A percentile compares a stretch with the other conserved stretches of the same genome.
Evolutionary conservation across 2,113 vertebrate species (phyloP).

Genomic region (Anolis sagrei): DNA sequence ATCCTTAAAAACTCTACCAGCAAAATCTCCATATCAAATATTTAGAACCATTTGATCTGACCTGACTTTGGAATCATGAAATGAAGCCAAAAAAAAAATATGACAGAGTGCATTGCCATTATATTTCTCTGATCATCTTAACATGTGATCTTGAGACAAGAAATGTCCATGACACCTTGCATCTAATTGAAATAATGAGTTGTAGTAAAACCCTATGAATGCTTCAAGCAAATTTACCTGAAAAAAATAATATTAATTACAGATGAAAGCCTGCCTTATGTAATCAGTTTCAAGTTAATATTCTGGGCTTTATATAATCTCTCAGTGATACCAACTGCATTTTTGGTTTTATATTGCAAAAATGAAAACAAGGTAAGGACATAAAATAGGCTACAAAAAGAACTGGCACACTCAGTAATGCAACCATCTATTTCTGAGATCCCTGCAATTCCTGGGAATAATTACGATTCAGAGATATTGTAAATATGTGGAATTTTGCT

Average conservation of each 20-base stretch:
- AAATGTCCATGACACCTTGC: slow-evolving; percentile 55
- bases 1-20: background rate
- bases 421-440: background rate
- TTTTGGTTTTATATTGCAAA: slow-evolving; percentile 9
- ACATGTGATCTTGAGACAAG: background rate
- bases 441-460: background rate
- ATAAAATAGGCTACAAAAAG: background rate
- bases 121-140: background rate
- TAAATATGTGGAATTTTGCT: background rate
- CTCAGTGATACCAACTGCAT: background rate
- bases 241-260: slow-evolving; percentile 42
- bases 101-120: slow-evolving; percentile 37
- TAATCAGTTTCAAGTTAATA: slow-evolving; percentile 42
- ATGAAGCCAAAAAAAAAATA: too few relatives aligned
- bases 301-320: slow-evolving; percentile 46
- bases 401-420: slow-evolving; percentile 4
- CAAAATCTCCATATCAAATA: background rate
- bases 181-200: slow-evolving; percentile 48
- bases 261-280: slow-evolving; percentile 42
- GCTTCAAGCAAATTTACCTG: slow-evolving; percentile 46
- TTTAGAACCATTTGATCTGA: slow-evolving; percentile 46
- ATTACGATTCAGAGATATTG: background rate
- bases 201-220: slow-evolving; percentile 46
- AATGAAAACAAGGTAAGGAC: slow-evolving; percentile 7
- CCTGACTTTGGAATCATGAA: slow-evolving; percentile 35